Base-by-base conservation (phyloP, 2,797 vertebrate species). In the Sebastiscus tertius region DNA sequence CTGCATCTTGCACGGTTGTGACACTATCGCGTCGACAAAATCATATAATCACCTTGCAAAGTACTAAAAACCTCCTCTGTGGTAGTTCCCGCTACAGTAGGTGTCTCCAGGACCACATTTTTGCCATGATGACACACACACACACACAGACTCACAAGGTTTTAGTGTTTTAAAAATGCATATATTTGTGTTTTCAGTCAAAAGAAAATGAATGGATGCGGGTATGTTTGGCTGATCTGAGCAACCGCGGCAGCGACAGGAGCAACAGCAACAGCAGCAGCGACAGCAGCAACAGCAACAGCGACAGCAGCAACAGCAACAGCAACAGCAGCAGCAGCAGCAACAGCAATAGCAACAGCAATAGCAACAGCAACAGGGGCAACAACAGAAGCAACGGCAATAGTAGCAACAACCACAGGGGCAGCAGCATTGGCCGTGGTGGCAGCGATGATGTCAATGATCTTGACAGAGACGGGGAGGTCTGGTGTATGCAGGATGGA, bases 151-250 rank as follows among this genome's bases (percentile, higher is more conserved):
- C 59, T 62, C 60, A 29, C 26, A 59, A 29, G 26, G 31, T 34
- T 80, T 70, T 36, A 16, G 20, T 7, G 2, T 10, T 42, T 80
- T 70, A 8, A 70, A 77, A 54, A 63, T 67, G 61, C 36, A 16
- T 80, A 24, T 84, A 59, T 84, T 81, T 82, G 42, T 81, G 13
- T 84, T 63, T 69, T 79, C 90, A 99, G 98, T 96, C 96, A 9
- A 96, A 94, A 72, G 98, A 99, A 88, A 99, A 99, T 84, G 96
- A 97, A 77, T 96, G 97, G 39, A 97, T 99, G 93, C 96, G 96
- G 77, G 96, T 98, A 76, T 90, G 96, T 46, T 91, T 99, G 63
- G 96, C 95, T 0, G 97, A 97, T 62, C 95, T 97, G 52, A 94
- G 93, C 82, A 96, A 95, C 69, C 90, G 92, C 5, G 94, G 92